Evolutionary conservation across 2,113 vertebrate genomes (phyloP), one percentile per base, ranked within the genome.

Genomic region (Lamprologus callipterus): DNA sequence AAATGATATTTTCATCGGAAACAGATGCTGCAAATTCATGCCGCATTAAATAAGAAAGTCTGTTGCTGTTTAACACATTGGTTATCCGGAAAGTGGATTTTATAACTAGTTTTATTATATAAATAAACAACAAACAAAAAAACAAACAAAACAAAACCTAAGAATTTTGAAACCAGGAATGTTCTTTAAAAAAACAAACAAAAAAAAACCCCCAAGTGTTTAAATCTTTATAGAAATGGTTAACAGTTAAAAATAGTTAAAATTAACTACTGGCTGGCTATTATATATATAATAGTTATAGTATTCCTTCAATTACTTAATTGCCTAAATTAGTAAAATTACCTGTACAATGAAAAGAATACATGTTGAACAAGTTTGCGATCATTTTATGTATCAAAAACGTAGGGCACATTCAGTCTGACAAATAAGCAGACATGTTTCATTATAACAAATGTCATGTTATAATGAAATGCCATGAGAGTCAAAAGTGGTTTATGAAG

Each of bases 191-290:
- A 26, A 55, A 26, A 31, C n/a, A 19, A 45, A 45, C 6, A 45
- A 47, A 47, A 47, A 47, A 45, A 42, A 7, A 0, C 0, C 0
- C 13, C 45, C 45, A 17, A 4, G 14, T 47, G 10, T 47, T 16
- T 4, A 28, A 49, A 49, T 28, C 23, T 49, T 47, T 7, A 49
- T 26, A 47, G 26, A 75, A 47, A 28, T 11, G 16, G 5, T 47
- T 75, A 49, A 49, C 9, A 31, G 6, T 47, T 75, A 1, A 75
- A 73, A 73, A 28, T 16, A 28, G 23, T 28, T 75, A 0, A 8
- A 75, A 19, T 11, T 2, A 49, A 31, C 14, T 75, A 28, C 40
- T 28, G 14, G 16, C 21, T 75, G 23, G 16, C 28, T 63, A 63
- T 35, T 63, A 70, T 40, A 70, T 65, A 65, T 65, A 35, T 65